Base-by-base conservation (phyloP, 2,888 invertebrate genomes). In the Mechanitis mazaeus region DNA sequence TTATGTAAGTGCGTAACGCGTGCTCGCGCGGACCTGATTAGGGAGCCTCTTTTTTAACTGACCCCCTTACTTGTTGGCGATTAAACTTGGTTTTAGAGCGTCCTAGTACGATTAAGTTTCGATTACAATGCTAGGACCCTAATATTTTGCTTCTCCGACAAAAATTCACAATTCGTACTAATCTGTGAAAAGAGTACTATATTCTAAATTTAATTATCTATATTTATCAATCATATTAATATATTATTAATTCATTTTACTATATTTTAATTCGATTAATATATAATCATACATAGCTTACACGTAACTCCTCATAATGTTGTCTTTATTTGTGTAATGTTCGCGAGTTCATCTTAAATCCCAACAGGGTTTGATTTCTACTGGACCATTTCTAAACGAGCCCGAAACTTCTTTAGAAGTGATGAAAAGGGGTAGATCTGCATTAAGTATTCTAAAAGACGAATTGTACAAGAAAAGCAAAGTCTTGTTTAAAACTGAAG, bases 1-100 rank as follows among this genome's bases (percentile, higher is more conserved):
- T 90, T 90, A 90, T 89, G 87, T 90, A 90, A 90, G 89, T 88
- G 89, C 89, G 89, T 87, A 88, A 90, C 88, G 89, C 88, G 88
- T 87, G 89, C 84, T 87, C 82, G 86, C 84, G 83, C 84, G 86
- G 86, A 87, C 88, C 88, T 89, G 89, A 90, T 90, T 88, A 89
- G 83, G 84, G 81, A 83, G 83, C 83, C 87, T 86, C 86, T 87
- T 88, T 90, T 89, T 89, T 87, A 88, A 90, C 87, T 87, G 89
- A 87, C 88, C 88, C 85, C 85, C 86, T 84, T 68, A 82, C 84
- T 84, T 81, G 81, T 80, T 80, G 79, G 74, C 85, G 86, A 85
- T 87, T 87, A 85, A 87, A 87, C 85, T 87, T 86, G 87, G 87
- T 86, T 88, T 86, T 83, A 84, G 78, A 82, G 80, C 83, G 82